A percentile compares a stretch with the other conserved stretches of the same genome.
Evolutionary conservation across 2,888 invertebrate genomes (phyloP).

Genomic region (Diogma glabrata): DNA sequence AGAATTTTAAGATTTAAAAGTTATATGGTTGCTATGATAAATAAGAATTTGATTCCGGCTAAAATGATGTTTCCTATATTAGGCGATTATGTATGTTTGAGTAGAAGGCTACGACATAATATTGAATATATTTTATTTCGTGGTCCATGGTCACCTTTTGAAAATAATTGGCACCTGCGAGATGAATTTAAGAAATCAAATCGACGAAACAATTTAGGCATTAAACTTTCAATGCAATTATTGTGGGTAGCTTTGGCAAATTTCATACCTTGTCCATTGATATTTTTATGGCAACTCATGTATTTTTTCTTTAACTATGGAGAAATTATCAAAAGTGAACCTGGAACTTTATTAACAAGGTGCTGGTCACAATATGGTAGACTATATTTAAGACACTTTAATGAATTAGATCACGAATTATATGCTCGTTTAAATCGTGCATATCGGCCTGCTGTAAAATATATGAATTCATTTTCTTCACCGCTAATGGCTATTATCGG

Average conservation of each 20-base stretch:
- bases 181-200: conserved; percentile 79
- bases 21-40: conserved; percentile 95
- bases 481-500: conserved; percentile 70
- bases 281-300: conserved; percentile 88
- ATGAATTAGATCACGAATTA: conserved; percentile 96
- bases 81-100: conserved; percentile 81
- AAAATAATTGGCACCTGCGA: conserved; percentile 89
- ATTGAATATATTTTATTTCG: conserved; percentile 86
- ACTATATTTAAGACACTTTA: conserved; percentile 91
- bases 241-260: conserved; percentile 73
- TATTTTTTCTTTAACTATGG: conserved; percentile 89
- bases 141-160: conserved; percentile 94
- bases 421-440: conserved; percentile 82
- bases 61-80: conserved; percentile 68
- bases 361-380: conserved; percentile 89
- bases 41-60: conserved; percentile 84
- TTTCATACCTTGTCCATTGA: conserved; percentile 71
- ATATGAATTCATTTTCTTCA: conserved; percentile 85
- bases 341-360: conserved; percentile 72
- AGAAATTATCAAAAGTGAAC: conserved; percentile 79
- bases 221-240: conserved; percentile 58
- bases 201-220: conserved; percentile 67
- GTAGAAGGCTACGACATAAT: conserved; percentile 80
- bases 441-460: conserved; percentile 83
- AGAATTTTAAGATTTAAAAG: conserved; percentile 93